These are phyloP conservation scores for Acleris sparsana DNA, from an alignment of 2,888 invertebrate species.

Conservation along the genomic window DNA sequence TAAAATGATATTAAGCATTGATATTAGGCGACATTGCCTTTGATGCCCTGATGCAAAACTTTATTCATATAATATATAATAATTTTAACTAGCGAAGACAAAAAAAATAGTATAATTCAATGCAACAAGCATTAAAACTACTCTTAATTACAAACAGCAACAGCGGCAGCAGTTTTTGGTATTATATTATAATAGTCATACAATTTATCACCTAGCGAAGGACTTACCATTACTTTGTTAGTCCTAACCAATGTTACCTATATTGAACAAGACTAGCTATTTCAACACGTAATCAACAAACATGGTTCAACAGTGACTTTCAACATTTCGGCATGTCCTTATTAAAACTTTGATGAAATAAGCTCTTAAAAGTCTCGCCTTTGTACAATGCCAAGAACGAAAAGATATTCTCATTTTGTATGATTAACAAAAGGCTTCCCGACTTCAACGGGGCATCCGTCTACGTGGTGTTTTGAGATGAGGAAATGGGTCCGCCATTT, in stretches of 20 bases:
- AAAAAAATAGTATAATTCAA: constrained; percentile 3
- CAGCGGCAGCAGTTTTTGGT: constrained; percentile 4
- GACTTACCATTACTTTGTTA: constrained; percentile 14
- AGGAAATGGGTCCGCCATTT: too few species aligned
- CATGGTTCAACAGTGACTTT: constrained; percentile 9
- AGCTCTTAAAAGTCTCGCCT: constrained; percentile 8
- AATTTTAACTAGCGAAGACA: constrained; percentile 15
- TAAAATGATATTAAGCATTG: constrained; percentile 31
- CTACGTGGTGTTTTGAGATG: too few species aligned
- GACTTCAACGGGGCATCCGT: too few species aligned
- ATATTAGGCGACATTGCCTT: constrained; percentile 11
- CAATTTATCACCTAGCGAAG: constrained; percentile 15
- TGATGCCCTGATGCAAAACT: constrained; percentile 1
- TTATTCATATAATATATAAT: background rate
- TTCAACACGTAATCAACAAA: constrained; percentile 33
- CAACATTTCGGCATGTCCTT: constrained; percentile 10
- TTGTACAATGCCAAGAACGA: too few species aligned
- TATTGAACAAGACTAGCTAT: constrained; percentile 33
- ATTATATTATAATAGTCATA: constrained; percentile 9
- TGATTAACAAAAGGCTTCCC: too few species aligned
- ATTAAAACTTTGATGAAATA: constrained; percentile 15
- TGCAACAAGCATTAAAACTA: constrained; percentile 6
- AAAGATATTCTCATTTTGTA: too few species aligned
- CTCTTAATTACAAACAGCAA: constrained; percentile 10
- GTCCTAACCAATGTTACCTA: constrained; percentile 11